Base-by-base conservation (phyloP, 2,113 vertebrate species). In the Carettochelys insculpta region DNA sequence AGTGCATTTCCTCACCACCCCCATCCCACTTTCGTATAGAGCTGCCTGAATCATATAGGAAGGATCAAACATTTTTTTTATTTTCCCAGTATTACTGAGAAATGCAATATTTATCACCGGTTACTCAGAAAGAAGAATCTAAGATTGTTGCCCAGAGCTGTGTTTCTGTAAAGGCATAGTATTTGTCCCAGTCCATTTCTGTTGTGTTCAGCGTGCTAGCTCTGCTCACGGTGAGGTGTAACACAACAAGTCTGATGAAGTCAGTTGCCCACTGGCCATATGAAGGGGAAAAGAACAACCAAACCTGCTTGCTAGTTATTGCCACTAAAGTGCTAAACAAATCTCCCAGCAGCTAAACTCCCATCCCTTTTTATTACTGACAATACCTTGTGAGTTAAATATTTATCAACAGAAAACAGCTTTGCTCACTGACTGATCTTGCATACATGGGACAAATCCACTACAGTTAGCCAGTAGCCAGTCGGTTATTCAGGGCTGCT, bases 61-160 rank as follows among this genome's bases (percentile, higher is more conserved):
- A 97, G 96, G 96, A 98, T 98, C 97, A 97, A 98, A 98, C 97
- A 95, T 95, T 96, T 96, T 94, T 92, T 85, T 92, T 93, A 96
- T 95, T 95, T 96, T 85, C 97, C 97, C 97, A 95, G 71, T 96
- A 97, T 97, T 97, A 97, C 92, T 80, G 90, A 97, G 97, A 95
- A 97, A 98, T 98, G 96, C 96, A 98, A 98, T 98, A 98, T 98
- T 98, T 98, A 98, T 98, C 97, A 98, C 97, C 98, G 97, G 96
- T 97, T 98, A 97, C 95, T 96, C 8, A 0, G 84, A 95, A 96
- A 94, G 95, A 96, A 97, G 97, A 97, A 97, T 95, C 96, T 97
- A 94, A 96, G 97, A 96, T 61, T 93, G 94, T 96, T 96, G 97
- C 97, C 97, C 96, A 97, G 96, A 97, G 97, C 97, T 95, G 96